Percentiles rank a stretch among this genome's conserved stretches.
phyloP scores from a whole-genome alignment of 2,797 vertebrate species.

The Betta splendens region DNA sequence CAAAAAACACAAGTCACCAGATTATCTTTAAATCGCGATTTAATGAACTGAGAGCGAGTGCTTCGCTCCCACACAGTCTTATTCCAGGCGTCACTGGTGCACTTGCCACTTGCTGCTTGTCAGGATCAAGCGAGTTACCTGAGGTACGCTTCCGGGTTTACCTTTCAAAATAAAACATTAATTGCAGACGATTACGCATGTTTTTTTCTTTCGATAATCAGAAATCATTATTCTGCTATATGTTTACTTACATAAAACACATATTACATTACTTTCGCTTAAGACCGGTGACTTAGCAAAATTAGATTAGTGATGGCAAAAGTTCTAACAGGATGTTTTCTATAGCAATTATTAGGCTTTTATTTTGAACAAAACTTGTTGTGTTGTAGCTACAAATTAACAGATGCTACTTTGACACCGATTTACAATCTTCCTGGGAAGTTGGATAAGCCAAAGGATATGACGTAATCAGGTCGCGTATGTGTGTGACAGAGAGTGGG shows the following conservation, averaged over 20 bases:
- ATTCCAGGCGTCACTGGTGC: slow-evolving; percentile 22
- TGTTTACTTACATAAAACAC: background rate
- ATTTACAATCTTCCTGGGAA: slow-evolving; percentile 10
- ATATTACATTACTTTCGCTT: accelerated
- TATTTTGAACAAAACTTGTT: slow-evolving; percentile 41
- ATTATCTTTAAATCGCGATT: background rate
- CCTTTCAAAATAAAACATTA: slow-evolving; percentile 43
- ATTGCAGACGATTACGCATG: accelerated
- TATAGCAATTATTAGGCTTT: background rate
- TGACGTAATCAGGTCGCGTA: slow-evolving; percentile 45
- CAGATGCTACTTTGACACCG: slow-evolving; percentile 2
- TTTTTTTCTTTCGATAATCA: background rate
- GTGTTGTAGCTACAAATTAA: background rate
- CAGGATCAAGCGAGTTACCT: slow-evolving; percentile 28
- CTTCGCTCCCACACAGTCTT: slow-evolving; percentile 3
- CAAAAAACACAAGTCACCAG: slow-evolving; percentile 27
- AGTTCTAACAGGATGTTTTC: too few species aligned
- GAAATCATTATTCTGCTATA: too few species aligned
- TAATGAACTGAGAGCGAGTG: background rate
- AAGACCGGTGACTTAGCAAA: background rate
- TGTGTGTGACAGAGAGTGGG: slow-evolving; percentile 1
- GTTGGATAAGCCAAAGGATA: slow-evolving; percentile 39
- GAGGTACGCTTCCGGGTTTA: slow-evolving; percentile 12
- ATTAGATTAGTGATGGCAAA: background rate
- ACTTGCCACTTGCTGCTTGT: slow-evolving; percentile 40